These are phyloP conservation scores for Pissodes strobi DNA, from an alignment of 1,140 invertebrate genomes.

Conservation along the genomic window DNA sequence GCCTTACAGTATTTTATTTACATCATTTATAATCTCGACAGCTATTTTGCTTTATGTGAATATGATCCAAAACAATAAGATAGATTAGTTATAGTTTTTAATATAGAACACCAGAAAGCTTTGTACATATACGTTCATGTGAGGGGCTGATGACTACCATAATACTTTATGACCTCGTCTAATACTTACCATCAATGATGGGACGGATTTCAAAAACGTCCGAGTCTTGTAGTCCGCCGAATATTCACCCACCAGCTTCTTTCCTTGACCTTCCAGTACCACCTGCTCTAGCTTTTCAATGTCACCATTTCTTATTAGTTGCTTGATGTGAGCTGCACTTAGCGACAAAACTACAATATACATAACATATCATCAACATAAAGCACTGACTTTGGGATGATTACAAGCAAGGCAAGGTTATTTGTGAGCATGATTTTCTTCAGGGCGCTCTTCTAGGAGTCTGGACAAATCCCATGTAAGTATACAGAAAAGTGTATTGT, in stretches of 20 bases:
- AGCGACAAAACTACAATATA: conserved; percentile 57
- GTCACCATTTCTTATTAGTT: conserved; percentile 73
- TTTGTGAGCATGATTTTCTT: no score
- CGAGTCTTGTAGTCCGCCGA: conserved; percentile 67
- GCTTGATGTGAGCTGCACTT: conserved; percentile 64
- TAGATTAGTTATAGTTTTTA: not conserved
- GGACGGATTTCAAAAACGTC: conserved; percentile 69
- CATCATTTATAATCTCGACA: no score
- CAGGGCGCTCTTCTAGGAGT: no score
- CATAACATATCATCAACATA: no score
- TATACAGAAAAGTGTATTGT: no score
- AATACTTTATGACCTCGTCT: not conserved
- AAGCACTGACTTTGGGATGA: no score
- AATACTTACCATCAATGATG: conserved; percentile 67
- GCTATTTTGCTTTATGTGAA: not conserved
- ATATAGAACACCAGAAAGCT: no score
- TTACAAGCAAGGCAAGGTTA: no score
- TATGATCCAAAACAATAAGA: not conserved
- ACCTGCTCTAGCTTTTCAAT: conserved; percentile 76
- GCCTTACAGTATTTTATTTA: no score
- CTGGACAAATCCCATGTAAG: no score
- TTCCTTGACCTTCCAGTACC: conserved; percentile 78
- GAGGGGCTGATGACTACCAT: no score
- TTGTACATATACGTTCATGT: no score
- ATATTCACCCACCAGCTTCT: conserved; percentile 69